A percentile compares a stretch with the other conserved stretches of the same genome.
These are phyloP conservation scores for Trematocara nigrifrons DNA, from an alignment of 2,113 vertebrate genomes.

Conservation along the genomic window DNA sequence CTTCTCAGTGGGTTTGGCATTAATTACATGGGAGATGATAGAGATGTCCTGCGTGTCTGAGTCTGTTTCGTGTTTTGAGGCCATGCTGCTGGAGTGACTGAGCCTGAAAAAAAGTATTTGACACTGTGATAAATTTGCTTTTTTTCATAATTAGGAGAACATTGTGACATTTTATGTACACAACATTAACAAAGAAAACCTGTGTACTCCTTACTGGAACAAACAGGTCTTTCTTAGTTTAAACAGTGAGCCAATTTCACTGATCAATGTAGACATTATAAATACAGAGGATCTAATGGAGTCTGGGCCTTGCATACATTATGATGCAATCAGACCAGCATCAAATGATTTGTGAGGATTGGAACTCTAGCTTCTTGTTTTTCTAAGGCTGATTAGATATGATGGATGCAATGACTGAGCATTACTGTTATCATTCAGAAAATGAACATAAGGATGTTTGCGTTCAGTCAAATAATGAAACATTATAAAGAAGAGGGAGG, in stretches of 20 bases:
- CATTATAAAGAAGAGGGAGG: neutral
- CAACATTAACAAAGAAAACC: neutral
- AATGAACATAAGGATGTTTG: neutral
- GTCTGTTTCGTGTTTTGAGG: conserved; percentile 92
- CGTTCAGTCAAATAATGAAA: neutral
- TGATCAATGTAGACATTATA: neutral
- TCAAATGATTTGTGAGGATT: neutral
- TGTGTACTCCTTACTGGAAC: neutral
- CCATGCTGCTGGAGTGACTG: conserved; percentile 90
- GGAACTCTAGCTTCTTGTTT: neutral
- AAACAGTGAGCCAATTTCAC: neutral
- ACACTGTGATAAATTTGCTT: neutral
- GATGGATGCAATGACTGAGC: neutral
- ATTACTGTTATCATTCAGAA: neutral
- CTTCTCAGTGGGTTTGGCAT: conserved; percentile 83
- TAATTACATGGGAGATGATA: conserved; percentile 76
- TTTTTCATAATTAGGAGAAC: neutral
- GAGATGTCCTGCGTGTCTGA: conserved; percentile 86
- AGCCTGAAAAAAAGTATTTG: conserved; percentile 69
- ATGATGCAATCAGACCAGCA: neutral
- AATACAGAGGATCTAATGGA: neutral
- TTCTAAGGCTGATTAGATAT: neutral
- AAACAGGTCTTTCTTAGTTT: neutral
- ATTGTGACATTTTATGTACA: neutral
- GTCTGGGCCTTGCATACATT: neutral